Evolutionary conservation across 2,113 vertebrate species (phyloP), one percentile per base, ranked within the genome.

Genomic region (Columbina picui): DNA sequence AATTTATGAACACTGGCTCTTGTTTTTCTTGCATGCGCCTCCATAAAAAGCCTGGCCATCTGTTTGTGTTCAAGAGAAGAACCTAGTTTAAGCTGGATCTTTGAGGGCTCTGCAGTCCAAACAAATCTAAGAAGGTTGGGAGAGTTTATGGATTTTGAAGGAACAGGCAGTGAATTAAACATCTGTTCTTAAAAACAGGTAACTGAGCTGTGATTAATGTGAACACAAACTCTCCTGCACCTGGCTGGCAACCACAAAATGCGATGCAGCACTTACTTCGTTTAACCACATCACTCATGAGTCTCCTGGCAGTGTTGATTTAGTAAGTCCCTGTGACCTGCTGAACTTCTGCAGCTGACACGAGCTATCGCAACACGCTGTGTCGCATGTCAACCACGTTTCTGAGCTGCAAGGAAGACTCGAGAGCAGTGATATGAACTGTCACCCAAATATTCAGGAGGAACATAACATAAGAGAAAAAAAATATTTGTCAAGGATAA

Each of bases 341-440:
- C 79, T 76, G 94, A 94, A 84, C 56, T 85, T 84, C 82, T 93
- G 89, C 73, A 85, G 91, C 87, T 74, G 71, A 78, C 70, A 73
- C 6, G 12, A 93, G 76, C 87, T 75, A 50, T 95, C 91, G 82
- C 85, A 77, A 93, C 79, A 34, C 1, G 11, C 55, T 22, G 26
- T 5, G 32, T 87, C 92, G 93, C 22, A 4, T 75, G 93, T 22
- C 63, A 82, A 2, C 89, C 55, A 19, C 2, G 1, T 34, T 92
- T 89, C 69, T 59, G 76, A 73, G 90, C 85, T 59, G 80, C 87
- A 84, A 77, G 77, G 86, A 96, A 67, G 59, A 34, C 90, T 94
- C 65, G 9, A 69, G 61, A 86, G 63, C 76, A 29, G 5, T 0
- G 19, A 65, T 76, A 49, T 95, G 96, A 95, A 86, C 94, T 88